Evolutionary conservation across 2,113 vertebrate genomes (phyloP), one percentile per base, ranked within the genome.

Genomic region (Oreochromis tanganicae): DNA sequence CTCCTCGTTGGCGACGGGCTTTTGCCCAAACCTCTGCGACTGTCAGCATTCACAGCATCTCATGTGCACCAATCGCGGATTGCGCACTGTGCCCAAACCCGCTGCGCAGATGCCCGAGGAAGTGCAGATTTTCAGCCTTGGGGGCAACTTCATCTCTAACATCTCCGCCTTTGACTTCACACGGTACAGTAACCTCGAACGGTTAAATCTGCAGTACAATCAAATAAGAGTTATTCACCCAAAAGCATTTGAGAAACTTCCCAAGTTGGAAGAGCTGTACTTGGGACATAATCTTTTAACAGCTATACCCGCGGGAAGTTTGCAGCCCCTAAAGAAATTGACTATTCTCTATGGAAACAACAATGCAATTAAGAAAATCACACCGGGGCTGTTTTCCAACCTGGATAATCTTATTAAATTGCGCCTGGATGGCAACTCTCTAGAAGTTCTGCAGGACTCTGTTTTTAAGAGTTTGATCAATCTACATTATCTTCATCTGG

Each of bases 121-220:
- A 41, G 91, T 98, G 88, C 96, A 97, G 73, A 97, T 98, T 84
- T 97, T 98, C 93, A 98, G 97, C 92, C 97, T 99, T 1, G 98
- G 97, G 4, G 98, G 98, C 12, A 99, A 99, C 94, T 99, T 98
- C 93, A 98, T 99, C 54, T 73, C 94, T 41, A 98, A 98, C 93
- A 95, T 99, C 95, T 97, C 97, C 1, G 97, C 96, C 43, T 95
- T 95, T 10, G 98, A 99, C 94, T 97, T 99, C 92, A 92, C 96
- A 41, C 96, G 96, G 75, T 96, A 98, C 90, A 94, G 94, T 5
- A 95, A 96, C 90, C 96, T 99, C 21, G 95, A 96, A 82, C 94
- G 98, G 80, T 94, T 99, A 87, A 98, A 99, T 93, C 88, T 99
- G 85, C 98, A 99, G 89, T 99, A 97, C 93, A 99, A 99, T 89